A percentile compares a stretch with the other conserved stretches of the same genome.
phyloP scores from a whole-genome alignment of 2,113 vertebrate genomes.

The Symphodus melops region DNA sequence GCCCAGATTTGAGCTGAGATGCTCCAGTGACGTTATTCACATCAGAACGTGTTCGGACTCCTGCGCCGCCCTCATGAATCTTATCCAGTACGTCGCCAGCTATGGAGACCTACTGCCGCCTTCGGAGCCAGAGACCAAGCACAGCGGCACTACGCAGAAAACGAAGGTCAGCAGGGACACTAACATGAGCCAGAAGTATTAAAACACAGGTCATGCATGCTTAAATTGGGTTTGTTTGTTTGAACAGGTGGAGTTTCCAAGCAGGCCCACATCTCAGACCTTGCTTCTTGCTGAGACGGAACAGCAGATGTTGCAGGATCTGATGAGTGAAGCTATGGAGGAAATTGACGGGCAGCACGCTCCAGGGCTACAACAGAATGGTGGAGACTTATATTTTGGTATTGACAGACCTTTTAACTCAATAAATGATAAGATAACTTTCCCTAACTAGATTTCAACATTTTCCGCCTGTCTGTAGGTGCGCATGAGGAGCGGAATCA shows the following conservation, averaged over 20 bases:
- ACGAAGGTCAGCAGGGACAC: slow-evolving; percentile 83
- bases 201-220: neutral
- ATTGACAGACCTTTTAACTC: neutral
- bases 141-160: slow-evolving; percentile 81
- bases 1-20: slow-evolving; percentile 94
- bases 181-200: neutral
- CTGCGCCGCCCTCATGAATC: slow-evolving; percentile 97
- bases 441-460: neutral
- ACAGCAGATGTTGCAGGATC: slow-evolving; percentile 93
- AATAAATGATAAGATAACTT: neutral
- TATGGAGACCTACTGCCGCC: slow-evolving; percentile 93
- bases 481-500: slow-evolving; percentile 82
- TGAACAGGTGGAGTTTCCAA: slow-evolving; percentile 83
- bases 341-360: slow-evolving; percentile 87
- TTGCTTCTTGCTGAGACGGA: slow-evolving; percentile 91
- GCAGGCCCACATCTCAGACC: slow-evolving; percentile 80
- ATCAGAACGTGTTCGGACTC: slow-evolving; percentile 96
- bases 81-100: slow-evolving; percentile 97
- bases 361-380: slow-evolving; percentile 81
- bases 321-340: slow-evolving; percentile 99
- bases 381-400: slow-evolving; percentile 67
- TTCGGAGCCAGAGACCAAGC: slow-evolving; percentile 80
- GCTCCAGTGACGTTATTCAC: slow-evolving; percentile 96
- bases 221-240: slow-evolving; percentile 32
- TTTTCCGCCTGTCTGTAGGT: slow-evolving; percentile 75